Evolutionary conservation across 2,797 vertebrate genomes (phyloP), one percentile per base, ranked within the genome.

Genomic region (Cirrhinus molitorella): DNA sequence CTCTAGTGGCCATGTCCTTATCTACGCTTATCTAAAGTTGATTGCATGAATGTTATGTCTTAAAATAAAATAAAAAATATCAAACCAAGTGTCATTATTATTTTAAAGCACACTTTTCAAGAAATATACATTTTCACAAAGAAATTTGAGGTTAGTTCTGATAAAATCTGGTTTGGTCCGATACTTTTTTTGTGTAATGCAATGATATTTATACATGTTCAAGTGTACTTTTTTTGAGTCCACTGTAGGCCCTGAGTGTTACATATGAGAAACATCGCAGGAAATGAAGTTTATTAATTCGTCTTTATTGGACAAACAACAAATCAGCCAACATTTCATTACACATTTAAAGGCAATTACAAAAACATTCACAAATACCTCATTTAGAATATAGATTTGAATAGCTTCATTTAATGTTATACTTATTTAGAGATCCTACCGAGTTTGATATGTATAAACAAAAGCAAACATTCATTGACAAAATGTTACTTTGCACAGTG

Each of bases 1-100:
- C 47, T 45, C 80, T 83, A 43, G 71, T 45, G 80, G 71, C 3
- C 79, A 72, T n/a, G 17, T 21, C 21, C 16, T 47, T 34, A 19
- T 40, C 28, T 13, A 51, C 45, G 19, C 16, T 17, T 17, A 5
- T 43, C n/a, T 23, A 12, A 5, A 57, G 37, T 75, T 43, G 2
- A 23, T n/a, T 11, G 7, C 37, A 4, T 17, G 5, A n/a, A n/a
- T 34, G 49, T n/a, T 12, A 16, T 34, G 53, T 51, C 12, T 34
- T 53, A 31, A 55, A 53, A 25, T 45, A 67, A 3, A 3, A n/a
- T 43, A 68, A n/a, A 43, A 43, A 43, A 45, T 16, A 43, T 45
- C 7, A 45, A 68, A 43, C 6, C 12, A 68, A 68, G 40, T 4
- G 6, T 68, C 21, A 8, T 43, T 65, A 19, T 51, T 31, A 65